Evolutionary conservation across 2,888 invertebrate genomes (phyloP).

Genomic region (Rhamnusium bicolor): DNA sequence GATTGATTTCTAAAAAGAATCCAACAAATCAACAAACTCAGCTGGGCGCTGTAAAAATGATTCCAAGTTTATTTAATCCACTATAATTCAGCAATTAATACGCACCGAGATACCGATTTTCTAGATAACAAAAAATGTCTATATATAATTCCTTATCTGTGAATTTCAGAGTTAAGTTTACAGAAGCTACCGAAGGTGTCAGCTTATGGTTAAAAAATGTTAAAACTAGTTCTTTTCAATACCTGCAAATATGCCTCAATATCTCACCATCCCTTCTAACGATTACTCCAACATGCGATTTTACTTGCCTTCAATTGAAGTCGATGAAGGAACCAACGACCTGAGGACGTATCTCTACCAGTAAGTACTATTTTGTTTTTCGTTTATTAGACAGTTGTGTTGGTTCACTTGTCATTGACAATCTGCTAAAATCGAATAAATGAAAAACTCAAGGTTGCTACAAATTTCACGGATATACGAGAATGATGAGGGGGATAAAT

Average conservation of each 20-base stretch:
- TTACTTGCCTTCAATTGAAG: slow-evolving; percentile 19
- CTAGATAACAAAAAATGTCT: neutral
- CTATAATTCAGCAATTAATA: neutral
- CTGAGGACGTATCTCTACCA: neutral
- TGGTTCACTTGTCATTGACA: too few species aligned
- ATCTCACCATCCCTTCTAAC: neutral
- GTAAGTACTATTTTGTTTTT: too few species aligned
- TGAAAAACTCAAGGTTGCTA: too few species aligned
- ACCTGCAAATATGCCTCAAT: neutral
- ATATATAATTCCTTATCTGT: slow-evolving; percentile 8
- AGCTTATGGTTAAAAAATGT: neutral
- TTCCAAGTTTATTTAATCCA: too few species aligned
- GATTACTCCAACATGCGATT: slow-evolving; percentile 14
- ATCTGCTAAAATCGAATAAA: too few species aligned
- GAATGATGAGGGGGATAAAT: too few species aligned
- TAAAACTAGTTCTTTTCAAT: neutral
- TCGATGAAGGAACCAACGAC: slow-evolving; percentile 5
- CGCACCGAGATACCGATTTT: neutral
- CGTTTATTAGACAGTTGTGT: too few species aligned
- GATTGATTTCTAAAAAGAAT: too few species aligned
- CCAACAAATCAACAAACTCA: too few species aligned
- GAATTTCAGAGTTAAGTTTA: neutral
- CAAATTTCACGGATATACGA: too few species aligned
- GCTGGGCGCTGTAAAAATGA: too few species aligned
- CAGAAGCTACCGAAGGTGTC: neutral